These are phyloP conservation scores for Sebastiscus tertius DNA, from an alignment of 2,797 vertebrate species.

Conservation along the genomic window DNA sequence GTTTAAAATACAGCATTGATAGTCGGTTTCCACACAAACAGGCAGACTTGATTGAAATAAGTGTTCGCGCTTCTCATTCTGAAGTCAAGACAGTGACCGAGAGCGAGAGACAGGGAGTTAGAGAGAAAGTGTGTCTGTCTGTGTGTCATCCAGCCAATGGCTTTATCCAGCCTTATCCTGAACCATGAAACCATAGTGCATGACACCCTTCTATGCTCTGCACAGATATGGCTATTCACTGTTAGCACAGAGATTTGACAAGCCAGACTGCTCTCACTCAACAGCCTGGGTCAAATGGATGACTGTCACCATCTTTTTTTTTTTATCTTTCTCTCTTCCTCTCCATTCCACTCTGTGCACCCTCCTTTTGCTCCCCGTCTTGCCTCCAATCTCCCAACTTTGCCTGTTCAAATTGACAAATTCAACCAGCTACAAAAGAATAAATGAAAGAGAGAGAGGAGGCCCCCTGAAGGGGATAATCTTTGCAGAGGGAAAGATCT, in stretches of 20 bases:
- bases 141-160: constrained; percentile 89
- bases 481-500: constrained; percentile 54
- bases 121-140: constrained; percentile 61
- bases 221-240: constrained; percentile 96
- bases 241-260: constrained; percentile 93
- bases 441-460: constrained; percentile 68
- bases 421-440: constrained; percentile 85
- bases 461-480: constrained; percentile 70
- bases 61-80: constrained; percentile 28
- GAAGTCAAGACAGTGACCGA: constrained; percentile 19
- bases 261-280: constrained; percentile 96
- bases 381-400: constrained; percentile 77
- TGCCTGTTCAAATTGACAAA: constrained; percentile 89
- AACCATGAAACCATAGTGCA: constrained; percentile 92
- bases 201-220: constrained; percentile 91
- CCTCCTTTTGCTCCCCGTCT: constrained; percentile 71
- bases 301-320: constrained; percentile 82
- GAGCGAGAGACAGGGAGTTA: constrained; percentile 51
- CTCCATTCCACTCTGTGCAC: constrained; percentile 53
- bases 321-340: constrained; percentile 22
- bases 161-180: constrained; percentile 93
- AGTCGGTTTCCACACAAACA: constrained; percentile 36
- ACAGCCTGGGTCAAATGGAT: constrained; percentile 93
- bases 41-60: constrained; percentile 36
- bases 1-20: constrained; percentile 37